Conservation (phyloP, 2,888 invertebrate genomes). For the Morpho deidamia region DNA sequence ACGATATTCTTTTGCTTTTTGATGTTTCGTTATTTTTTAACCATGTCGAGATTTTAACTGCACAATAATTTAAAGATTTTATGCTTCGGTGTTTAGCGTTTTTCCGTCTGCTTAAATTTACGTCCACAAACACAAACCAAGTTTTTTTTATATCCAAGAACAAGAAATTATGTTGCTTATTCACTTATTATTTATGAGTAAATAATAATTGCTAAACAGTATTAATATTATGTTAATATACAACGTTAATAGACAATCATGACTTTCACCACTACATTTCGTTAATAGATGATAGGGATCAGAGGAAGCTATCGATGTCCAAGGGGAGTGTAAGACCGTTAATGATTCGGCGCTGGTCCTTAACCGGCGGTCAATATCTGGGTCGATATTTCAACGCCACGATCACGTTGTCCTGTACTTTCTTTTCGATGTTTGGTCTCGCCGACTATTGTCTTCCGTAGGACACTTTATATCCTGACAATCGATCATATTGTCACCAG, state of each 20-base stretch:
- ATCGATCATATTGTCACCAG: conserved; percentile 55
- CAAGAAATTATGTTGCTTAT: too few relatives aligned
- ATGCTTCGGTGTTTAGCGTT: too few relatives aligned
- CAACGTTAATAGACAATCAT: conserved; percentile 16
- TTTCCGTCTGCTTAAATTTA: too few relatives aligned
- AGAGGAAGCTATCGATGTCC: conserved; percentile 40
- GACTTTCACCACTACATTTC: conserved; percentile 49
- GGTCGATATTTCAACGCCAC: conserved; percentile 64
- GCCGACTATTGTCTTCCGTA: conserved; percentile 64
- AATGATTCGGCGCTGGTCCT: conserved; percentile 66
- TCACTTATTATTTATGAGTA: too few relatives aligned
- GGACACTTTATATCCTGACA: conserved; percentile 73
- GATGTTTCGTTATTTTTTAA: too few relatives aligned
- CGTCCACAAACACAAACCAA: too few relatives aligned
- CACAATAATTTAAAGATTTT: too few relatives aligned
- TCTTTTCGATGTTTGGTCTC: conserved; percentile 68
- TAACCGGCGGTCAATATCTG: conserved; percentile 49
- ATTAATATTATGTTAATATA: too few relatives aligned
- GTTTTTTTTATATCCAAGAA: too few relatives aligned
- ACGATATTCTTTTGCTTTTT: too few relatives aligned
- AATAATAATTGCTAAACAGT: neutral
- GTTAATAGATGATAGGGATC: conserved; percentile 44
- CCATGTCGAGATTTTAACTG: too few relatives aligned
- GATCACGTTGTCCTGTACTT: conserved; percentile 72
- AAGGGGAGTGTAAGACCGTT: conserved; percentile 52